Conservation (phyloP, 2,113 vertebrate genomes). For the Hepsetus odoe region DNA sequence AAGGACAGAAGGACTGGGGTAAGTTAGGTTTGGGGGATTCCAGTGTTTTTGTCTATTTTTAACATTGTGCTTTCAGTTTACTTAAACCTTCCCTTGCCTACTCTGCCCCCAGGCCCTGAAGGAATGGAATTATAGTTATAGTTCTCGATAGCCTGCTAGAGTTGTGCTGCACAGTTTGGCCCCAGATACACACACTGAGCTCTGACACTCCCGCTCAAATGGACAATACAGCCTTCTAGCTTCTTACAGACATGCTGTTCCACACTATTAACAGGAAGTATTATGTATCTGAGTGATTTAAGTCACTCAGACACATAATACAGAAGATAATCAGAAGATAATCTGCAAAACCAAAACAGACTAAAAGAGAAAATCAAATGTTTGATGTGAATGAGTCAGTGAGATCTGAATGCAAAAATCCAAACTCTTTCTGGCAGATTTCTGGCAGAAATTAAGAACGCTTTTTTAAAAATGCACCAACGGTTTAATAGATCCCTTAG, state of each 20-base stretch:
- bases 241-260: slow-evolving; percentile 17
- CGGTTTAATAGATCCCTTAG: too few species aligned
- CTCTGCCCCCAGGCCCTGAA: slow-evolving; percentile 35
- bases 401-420: neutral
- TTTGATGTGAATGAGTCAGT: neutral
- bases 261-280: neutral
- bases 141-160: slow-evolving; percentile 67
- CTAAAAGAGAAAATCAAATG: neutral
- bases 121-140: slow-evolving; percentile 64
- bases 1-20: slow-evolving; percentile 25
- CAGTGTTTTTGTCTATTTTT: slow-evolving; percentile 57
- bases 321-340: neutral
- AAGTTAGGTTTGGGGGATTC: slow-evolving; percentile 44
- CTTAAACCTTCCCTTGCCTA: slow-evolving; percentile 63
- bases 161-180: slow-evolving; percentile 61
- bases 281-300: slow-evolving; percentile 16
- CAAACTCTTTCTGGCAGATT: neutral
- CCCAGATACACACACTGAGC: slow-evolving; percentile 54
- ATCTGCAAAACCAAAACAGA: neutral
- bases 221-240: slow-evolving; percentile 59
- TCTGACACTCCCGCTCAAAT: slow-evolving; percentile 67
- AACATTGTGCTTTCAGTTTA: slow-evolving; percentile 60
- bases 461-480: too few species aligned
- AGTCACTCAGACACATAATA: too few species aligned
- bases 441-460: too few species aligned